These are phyloP conservation scores for Tetragonula carbonaria DNA, from an alignment of 2,888 invertebrate genomes.

Conservation along the genomic window DNA sequence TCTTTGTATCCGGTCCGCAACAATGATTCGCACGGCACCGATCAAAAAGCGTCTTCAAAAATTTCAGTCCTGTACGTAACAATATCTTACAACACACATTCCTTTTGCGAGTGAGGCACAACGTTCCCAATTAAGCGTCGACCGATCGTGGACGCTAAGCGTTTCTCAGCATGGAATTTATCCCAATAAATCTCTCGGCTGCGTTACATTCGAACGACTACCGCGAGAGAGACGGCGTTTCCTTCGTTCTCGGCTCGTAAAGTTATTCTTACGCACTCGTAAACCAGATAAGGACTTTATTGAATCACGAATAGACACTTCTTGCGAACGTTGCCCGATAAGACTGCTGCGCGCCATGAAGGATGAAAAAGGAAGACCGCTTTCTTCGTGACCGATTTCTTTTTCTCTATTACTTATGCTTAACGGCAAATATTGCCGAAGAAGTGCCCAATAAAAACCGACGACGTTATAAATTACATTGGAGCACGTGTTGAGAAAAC, in stretches of 20 bases:
- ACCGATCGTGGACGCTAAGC: slow-evolving; percentile 23
- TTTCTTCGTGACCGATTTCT: not conserved
- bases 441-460: slow-evolving; percentile 22
- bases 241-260: slow-evolving; percentile 59
- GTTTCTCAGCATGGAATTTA: slow-evolving; percentile 15
- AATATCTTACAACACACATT: not conserved
- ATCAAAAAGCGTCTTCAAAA: not conserved
- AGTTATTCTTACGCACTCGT: slow-evolving; percentile 69
- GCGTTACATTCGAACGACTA: slow-evolving; percentile 35
- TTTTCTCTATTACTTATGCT: not conserved
- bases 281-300: slow-evolving; percentile 69
- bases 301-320: slow-evolving; percentile 68
- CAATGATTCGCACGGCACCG: not conserved
- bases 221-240: slow-evolving; percentile 35
- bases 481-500: slow-evolving; percentile 21
- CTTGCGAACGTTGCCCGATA: slow-evolving; percentile 59
- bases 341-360: slow-evolving; percentile 10
- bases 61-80: not conserved
- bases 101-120: not conserved
- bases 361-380: not conserved
- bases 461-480: slow-evolving; percentile 18
- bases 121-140: slow-evolving; percentile 31
- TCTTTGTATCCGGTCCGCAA: not conserved
- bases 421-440: not conserved
- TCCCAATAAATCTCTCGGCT: slow-evolving; percentile 44